phyloP scores from a whole-genome alignment of 2,113 vertebrate species.

The Pithys albifrons region DNA sequence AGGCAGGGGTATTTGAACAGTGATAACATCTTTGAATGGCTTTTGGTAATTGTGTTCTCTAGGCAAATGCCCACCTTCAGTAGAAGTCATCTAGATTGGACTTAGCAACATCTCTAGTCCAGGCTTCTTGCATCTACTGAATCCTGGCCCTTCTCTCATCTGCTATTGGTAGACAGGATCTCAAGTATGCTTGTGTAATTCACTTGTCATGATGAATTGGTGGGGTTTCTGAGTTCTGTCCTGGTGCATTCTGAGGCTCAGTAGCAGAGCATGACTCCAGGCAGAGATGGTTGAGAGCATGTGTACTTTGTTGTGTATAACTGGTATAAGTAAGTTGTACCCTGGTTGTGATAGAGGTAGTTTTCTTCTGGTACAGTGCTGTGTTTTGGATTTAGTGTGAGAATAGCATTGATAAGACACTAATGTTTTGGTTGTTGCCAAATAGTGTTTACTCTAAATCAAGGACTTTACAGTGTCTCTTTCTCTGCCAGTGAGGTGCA shows the following conservation, averaged over 20 bases:
- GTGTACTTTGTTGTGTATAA: background rate
- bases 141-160: background rate
- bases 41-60: background rate
- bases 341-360: background rate
- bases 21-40: background rate
- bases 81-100: background rate
- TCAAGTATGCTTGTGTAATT: background rate
- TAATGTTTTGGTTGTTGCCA: background rate
- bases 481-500: background rate
- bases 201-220: background rate
- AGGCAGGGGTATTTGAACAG: background rate
- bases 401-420: background rate
- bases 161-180: background rate
- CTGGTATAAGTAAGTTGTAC: background rate
- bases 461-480: background rate
- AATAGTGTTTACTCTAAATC: background rate
- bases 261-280: background rate
- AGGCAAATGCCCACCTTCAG: background rate
- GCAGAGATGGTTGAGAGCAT: background rate
- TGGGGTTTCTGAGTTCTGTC: background rate
- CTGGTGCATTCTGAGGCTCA: background rate
- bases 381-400: background rate
- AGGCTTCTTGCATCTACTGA: background rate
- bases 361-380: background rate
- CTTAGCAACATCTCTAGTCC: background rate